Percentiles rank a stretch among this genome's conserved stretches.
These are phyloP conservation scores for Diuraphis noxia DNA, from an alignment of 1,140 invertebrate species.

Conservation along the genomic window DNA sequence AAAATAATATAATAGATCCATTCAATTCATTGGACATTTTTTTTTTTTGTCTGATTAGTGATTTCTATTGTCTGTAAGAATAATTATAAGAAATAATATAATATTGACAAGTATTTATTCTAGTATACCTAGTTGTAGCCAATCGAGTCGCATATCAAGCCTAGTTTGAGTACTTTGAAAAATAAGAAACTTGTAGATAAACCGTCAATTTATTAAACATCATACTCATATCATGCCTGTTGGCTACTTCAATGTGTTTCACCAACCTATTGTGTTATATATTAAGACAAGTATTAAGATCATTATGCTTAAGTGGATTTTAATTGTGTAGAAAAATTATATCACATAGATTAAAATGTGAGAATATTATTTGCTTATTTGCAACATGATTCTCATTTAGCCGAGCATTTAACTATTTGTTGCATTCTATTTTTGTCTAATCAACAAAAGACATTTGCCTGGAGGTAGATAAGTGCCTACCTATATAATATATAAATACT, in stretches of 20 bases:
- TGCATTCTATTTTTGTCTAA: not conserved
- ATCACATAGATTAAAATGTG: not conserved
- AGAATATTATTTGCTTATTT: not conserved
- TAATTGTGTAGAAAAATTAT: not conserved
- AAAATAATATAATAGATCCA: not conserved
- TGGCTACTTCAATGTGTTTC: not conserved
- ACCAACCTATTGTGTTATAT: not conserved
- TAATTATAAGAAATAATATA: not conserved
- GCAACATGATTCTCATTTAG: not conserved
- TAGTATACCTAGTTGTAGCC: not conserved
- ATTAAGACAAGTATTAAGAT: too few relatives aligned
- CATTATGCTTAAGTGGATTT: not conserved
- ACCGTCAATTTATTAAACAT: not conserved
- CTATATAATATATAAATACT: not conserved
- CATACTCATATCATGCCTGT: not conserved
- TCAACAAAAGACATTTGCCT: not conserved
- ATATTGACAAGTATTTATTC: not conserved
- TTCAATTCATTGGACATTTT: too few relatives aligned
- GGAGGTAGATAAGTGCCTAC: not conserved
- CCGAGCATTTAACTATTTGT: not conserved
- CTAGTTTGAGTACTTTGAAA: not conserved
- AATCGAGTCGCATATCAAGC: not conserved
- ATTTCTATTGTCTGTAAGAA: not conserved
- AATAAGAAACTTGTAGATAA: not conserved
- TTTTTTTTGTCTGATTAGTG: not conserved